These are phyloP conservation scores for Drosophila burlai DNA, from an alignment of 1,140 invertebrate genomes.

Conservation along the genomic window DNA sequence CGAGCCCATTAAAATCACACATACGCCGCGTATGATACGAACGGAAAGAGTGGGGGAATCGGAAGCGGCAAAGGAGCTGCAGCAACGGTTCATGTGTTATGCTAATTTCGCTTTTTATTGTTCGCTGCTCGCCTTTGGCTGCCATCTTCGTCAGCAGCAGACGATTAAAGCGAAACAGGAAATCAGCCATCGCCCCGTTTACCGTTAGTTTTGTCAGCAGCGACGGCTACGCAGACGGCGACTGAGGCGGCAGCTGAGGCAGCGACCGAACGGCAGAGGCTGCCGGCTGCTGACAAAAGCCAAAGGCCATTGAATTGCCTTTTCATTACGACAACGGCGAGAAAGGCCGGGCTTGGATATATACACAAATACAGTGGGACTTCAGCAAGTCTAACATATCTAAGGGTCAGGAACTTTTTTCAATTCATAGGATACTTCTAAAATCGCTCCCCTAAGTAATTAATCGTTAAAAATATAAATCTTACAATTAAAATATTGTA, in stretches of 20 bases:
- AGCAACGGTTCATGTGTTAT: slow-evolving; percentile 65
- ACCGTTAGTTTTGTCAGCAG: slow-evolving; percentile 58
- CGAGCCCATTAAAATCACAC: slow-evolving; percentile 71
- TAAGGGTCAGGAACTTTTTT: neutral
- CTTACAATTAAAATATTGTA: no score
- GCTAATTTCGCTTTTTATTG: slow-evolving; percentile 77
- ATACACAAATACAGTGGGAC: neutral
- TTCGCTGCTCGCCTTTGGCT: slow-evolving; percentile 49
- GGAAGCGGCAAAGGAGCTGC: slow-evolving; percentile 11
- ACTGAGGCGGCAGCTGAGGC: neutral
- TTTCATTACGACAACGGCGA: slow-evolving; percentile 56
- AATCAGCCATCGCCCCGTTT: slow-evolving; percentile 51
- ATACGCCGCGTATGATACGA: slow-evolving; percentile 18
- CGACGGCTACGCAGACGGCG: neutral
- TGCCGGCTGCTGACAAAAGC: slow-evolving; percentile 43
- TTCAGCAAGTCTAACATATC: neutral
- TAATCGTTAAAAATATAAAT: no score
- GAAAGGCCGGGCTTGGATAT: slow-evolving; percentile 26
- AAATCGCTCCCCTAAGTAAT: no score
- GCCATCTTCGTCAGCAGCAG: slow-evolving; percentile 40
- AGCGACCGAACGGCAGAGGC: slow-evolving; percentile 12
- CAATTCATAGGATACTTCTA: no score
- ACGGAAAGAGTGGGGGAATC: neutral
- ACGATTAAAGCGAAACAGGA: slow-evolving; percentile 62
- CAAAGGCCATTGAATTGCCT: slow-evolving; percentile 80